Base-by-base conservation (phyloP, 2,888 invertebrate species). In the Pristionchus japonicus region DNA sequence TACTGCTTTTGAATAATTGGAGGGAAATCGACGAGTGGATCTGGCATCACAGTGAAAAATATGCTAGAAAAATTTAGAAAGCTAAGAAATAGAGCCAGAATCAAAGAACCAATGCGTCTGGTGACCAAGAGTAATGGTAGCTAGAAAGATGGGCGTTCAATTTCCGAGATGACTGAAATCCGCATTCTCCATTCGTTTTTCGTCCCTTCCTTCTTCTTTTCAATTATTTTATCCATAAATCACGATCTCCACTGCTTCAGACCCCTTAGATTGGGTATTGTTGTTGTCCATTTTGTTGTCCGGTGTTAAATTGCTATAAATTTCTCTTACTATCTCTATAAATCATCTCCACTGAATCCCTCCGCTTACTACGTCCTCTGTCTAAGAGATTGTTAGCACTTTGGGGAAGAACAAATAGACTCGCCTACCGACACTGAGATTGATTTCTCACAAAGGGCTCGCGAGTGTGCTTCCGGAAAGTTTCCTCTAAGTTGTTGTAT, bases 331-430 rank as follows among this genome's bases (percentile, higher is more conserved):
- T n/a, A n/a, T n/a, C n/a, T n/a, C n/a, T n/a, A n/a, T n/a, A n/a
- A n/a, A n/a, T n/a, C n/a, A n/a, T n/a, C n/a, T n/a, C n/a, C n/a
- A n/a, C n/a, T n/a, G n/a, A n/a, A n/a, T n/a, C n/a, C 74, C 37
- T 17, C 47, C 70, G 9, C 77, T 77, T 77, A 77, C 77, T 47
- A n/a, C 34, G n/a, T n/a, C 77, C n/a, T 43, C 43, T 57, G n/a
- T 47, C 77, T 77, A 23, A 77, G 77, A 77, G 43, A 40, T 77
- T 77, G 77, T 77, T 77, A 77, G 77, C 77, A 77, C 77, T 77
- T 77, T 77, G 77, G 43, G 77, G 27, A 40, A 77, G 77, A 43
- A 47, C 77, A 77, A 77, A 77, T 77, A 77, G 77, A 77, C 31
- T 23, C 70, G 20, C 43, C 37, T n/a, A 4, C 40, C 13, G 15